Evolutionary conservation across 2,888 invertebrate genomes (phyloP).

Genomic region (Lissonota sp.): DNA sequence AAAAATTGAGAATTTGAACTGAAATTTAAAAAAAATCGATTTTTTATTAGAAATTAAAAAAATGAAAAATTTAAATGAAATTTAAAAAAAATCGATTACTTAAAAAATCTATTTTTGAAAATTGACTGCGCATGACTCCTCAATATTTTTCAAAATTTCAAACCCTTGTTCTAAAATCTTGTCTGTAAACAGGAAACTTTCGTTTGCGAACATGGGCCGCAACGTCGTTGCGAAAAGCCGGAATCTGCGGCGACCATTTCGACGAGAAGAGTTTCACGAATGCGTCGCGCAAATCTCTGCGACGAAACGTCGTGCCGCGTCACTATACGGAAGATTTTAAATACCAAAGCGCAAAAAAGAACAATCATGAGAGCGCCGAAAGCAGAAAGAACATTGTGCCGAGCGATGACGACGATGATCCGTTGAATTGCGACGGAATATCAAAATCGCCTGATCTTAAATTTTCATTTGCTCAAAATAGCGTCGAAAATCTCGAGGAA

Average conservation of each 20-base stretch:
- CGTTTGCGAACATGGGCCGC: constrained; percentile 60
- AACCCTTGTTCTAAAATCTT: too few relatives aligned
- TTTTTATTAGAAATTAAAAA: too few relatives aligned
- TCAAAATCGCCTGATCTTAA: neutral
- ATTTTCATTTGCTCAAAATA: neutral
- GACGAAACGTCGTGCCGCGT: constrained; percentile 60
- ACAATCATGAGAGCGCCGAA: constrained; percentile 20
- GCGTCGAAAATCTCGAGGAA: neutral
- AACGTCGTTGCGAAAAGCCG: constrained; percentile 57
- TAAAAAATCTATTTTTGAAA: too few relatives aligned
- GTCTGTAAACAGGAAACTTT: constrained; percentile 48
- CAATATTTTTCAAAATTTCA: too few relatives aligned
- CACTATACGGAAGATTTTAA: constrained; percentile 59
- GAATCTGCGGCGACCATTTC: constrained; percentile 58
- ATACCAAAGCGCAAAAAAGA: constrained; percentile 6
- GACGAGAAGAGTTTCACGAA: constrained; percentile 56
- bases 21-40: too few relatives aligned
- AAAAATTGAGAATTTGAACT: too few relatives aligned
- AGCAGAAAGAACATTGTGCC: neutral
- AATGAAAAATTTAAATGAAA: too few relatives aligned
- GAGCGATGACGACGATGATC: constrained; percentile 18
- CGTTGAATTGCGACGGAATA: constrained; percentile 9
- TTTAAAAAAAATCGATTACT: too few relatives aligned
- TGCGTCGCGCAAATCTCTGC: constrained; percentile 33
- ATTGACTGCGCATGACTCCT: too few relatives aligned